Base-by-base conservation (phyloP, 2,888 invertebrate species). In the Dusona sp. region DNA sequence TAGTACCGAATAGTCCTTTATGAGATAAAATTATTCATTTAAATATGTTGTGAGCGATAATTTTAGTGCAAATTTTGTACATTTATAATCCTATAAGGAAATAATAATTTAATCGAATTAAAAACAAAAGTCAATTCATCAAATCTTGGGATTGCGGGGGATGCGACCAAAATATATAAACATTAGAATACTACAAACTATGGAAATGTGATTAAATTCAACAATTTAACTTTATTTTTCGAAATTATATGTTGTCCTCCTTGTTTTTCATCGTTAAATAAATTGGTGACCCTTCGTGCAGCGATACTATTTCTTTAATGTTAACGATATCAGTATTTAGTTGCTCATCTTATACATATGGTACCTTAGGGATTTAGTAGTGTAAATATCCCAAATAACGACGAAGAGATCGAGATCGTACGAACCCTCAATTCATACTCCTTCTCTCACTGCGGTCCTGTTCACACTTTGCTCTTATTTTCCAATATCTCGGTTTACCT, bases 391-490 rank as follows among this genome's bases (percentile, higher is more conserved):
- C 3, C 8, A 36, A 54, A 33, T 48, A 13, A 11, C n/a, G 36
- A 51, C 16, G 25, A 16, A 22, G 51, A 51, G 51, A 74, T 78
- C 25, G 78, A 42, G 11, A 75, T 45, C 33, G 48, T 6, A 25
- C 25, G 3, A 9, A 16, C 57, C 19, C 36, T 3, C 33, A 68
- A 22, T 29, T 57, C 42, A 33, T 74, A 51, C 86, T 86, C 79
- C 86, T 86, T 82, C 73, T 36, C 36, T 36, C 70, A 86, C 83
- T 91, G 90, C 86, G 85, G 85, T 77, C 91, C 91, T 90, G 89
- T 79, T 90, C 85, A 64, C 64, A 36, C 65, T 88, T 91, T 89
- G 78, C 84, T 90, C 87, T 88, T 89, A 87, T 88, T 88, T 88
- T 88, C 85, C 88, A 85, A 88, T 88, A 88, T 80, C 79, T 51